Evolutionary conservation across 2,888 invertebrate genomes (phyloP), one percentile per base, ranked within the genome.

Genomic region (Ophion slaviceki): DNA sequence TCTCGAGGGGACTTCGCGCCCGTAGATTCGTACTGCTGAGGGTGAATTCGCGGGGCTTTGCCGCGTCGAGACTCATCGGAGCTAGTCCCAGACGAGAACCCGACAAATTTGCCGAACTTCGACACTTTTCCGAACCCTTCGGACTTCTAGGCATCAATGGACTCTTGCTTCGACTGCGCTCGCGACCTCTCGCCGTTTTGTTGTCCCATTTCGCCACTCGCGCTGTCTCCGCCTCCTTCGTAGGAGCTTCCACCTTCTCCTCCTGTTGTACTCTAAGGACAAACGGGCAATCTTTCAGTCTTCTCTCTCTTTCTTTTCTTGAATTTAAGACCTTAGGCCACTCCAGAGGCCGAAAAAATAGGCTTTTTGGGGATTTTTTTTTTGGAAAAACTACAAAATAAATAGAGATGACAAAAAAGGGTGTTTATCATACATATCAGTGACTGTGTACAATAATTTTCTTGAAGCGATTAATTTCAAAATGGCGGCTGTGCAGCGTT

Each of bases 11-110:
- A 75, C 93, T 94, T 14, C 94, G 90, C 11, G 93, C 93, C 6
- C 93, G 86, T 1, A 94, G 89, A 86, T 94, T 94, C 8, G 93
- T 94, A 68, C 89, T 94, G 89, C 93, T 94, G 28, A 94, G 85
- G 0, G 94, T 94, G 82, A 93, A 94, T 66, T 94, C 93, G 14
- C 92, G 89, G 0, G 93, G 93, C 47, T 93, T 93, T 4, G 91
- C 90, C 0, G 91, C 88, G 14, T 93, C 93, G 17, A 92, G 87
- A 78, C 89, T 92, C 14, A 92, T 87, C 11, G 92, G 92, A 0
- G 92, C 92, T 5, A 93, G 80, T 0, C 92, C 93, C 4, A 93
- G 82, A 3, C 92, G 89, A 8, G 93, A 93, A 28, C 92, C 87
- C 2, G 93, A 92, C 2, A 94, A 86, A 76, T 93, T 94, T 3